phyloP scores from a whole-genome alignment of 2,888 invertebrate genomes.

The Drosophila siamana region DNA sequence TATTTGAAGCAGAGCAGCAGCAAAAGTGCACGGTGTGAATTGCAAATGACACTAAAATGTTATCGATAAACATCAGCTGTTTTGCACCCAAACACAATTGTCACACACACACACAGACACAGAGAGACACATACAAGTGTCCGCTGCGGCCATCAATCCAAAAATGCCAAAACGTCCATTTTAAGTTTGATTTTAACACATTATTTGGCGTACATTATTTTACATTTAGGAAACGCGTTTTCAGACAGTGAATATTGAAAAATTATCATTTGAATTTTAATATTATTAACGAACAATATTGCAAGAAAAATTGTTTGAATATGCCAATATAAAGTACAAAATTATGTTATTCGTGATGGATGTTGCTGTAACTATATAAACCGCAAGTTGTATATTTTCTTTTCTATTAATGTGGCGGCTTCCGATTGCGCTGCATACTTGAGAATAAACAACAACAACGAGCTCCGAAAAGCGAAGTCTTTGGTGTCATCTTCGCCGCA shows the following conservation, averaged over 20 bases:
- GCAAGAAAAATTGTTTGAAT: no score
- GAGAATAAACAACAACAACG: conserved; percentile 38
- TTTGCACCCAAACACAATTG: conserved; percentile 20
- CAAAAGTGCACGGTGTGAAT: not conserved
- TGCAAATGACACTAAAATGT: conserved; percentile 19
- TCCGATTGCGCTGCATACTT: conserved; percentile 22
- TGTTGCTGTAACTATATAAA: conserved; percentile 21
- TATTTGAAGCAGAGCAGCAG: not conserved
- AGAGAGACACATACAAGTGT: conserved; percentile 3
- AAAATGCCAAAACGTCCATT: conserved; percentile 6
- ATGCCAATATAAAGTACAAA: no score
- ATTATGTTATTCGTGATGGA: not conserved
- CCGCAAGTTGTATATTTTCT: conserved; percentile 51
- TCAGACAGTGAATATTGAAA: not conserved
- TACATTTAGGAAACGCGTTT: not conserved
- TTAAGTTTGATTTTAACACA: not conserved
- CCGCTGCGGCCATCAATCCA: conserved; percentile 10
- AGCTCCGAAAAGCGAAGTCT: not conserved
- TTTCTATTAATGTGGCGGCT: conserved; percentile 30
- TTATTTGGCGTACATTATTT: not conserved
- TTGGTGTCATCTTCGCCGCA: conserved; percentile 37
- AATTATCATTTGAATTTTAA: no score
- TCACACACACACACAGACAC: conserved; percentile 8
- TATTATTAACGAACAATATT: no score
- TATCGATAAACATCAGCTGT: conserved; percentile 58